phyloP scores from a whole-genome alignment of 2,113 vertebrate genomes.

The Talpa occidentalis region DNA sequence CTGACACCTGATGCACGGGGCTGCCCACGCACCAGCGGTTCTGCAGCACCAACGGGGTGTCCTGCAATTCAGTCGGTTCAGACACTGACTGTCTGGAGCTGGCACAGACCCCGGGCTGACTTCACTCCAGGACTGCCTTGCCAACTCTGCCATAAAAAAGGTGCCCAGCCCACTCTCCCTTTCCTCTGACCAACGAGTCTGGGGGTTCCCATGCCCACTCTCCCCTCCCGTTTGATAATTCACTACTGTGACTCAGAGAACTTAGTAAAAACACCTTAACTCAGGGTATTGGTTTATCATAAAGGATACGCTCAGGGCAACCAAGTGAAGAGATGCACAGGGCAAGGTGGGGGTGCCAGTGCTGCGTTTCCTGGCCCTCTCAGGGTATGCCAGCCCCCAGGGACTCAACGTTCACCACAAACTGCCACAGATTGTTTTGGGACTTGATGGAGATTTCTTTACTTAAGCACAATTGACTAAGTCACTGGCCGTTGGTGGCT shows the following conservation, averaged over 20 bases:
- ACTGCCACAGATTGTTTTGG: neutral
- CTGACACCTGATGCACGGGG: neutral
- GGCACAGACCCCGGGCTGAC: neutral
- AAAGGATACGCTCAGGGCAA: neutral
- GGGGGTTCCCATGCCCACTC: neutral
- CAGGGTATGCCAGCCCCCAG: neutral
- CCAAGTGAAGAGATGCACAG: neutral
- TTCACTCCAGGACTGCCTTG: too few relatives aligned
- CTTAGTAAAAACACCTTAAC: neutral
- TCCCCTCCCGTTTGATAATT: neutral
- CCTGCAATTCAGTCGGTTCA: too few relatives aligned
- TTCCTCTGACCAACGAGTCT: neutral
- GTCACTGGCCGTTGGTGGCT: neutral
- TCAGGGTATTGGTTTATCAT: neutral
- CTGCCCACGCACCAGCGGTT: neutral
- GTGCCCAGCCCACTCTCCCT: neutral
- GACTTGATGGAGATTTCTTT: neutral
- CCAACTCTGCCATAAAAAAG: too few relatives aligned
- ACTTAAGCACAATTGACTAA: neutral
- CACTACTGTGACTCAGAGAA: neutral
- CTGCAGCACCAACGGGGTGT: rapidly evolving
- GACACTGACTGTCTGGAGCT: neutral
- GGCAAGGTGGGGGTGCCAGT: neutral
- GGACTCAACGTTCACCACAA: neutral
- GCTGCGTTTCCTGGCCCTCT: too few relatives aligned